Conservation (phyloP, 2,113 vertebrate species). For the Salvelinus sp. region DNA sequence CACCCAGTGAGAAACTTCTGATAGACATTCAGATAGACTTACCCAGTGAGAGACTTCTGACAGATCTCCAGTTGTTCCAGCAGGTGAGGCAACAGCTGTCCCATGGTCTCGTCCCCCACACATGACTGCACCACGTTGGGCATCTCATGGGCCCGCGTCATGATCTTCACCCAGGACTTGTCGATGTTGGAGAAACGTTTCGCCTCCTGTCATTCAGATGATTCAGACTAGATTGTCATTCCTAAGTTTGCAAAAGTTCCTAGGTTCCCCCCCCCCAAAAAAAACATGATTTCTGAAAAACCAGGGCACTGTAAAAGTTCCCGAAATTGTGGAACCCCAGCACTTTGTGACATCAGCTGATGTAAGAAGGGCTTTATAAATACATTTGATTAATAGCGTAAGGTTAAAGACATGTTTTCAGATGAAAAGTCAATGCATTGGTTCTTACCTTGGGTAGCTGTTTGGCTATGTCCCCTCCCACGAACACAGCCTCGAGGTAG, state of each 20-base stretch:
- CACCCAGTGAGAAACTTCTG: too few species aligned
- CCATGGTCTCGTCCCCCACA: slow-evolving; percentile 92
- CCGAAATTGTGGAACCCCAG: too few species aligned
- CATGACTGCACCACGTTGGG: slow-evolving; percentile 92
- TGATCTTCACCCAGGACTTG: slow-evolving; percentile 97
- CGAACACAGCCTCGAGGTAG: slow-evolving; percentile 95
- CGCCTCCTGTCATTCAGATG: slow-evolving; percentile 79
- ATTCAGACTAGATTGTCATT: neutral
- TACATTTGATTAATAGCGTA: too few species aligned
- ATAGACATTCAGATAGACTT: neutral
- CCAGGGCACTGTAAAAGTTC: neutral
- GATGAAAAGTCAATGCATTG: neutral
- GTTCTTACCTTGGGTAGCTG: slow-evolving; percentile 93
- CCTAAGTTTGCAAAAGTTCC: neutral
- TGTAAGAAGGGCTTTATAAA: too few species aligned
- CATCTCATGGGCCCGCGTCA: slow-evolving; percentile 90
- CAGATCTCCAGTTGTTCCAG: slow-evolving; percentile 95
- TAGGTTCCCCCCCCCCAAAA: too few species aligned
- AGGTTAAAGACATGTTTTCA: too few species aligned
- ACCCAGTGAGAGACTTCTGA: slow-evolving; percentile 98
- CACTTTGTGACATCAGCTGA: too few species aligned
- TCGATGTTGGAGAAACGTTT: slow-evolving; percentile 96
- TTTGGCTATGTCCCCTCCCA: slow-evolving; percentile 95
- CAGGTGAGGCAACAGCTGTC: slow-evolving; percentile 89
- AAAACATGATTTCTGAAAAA: neutral